Percentiles rank a stretch among this genome's conserved stretches.
phyloP scores from a whole-genome alignment of 1,140 invertebrate genomes.

The Probaryconus sp. region DNA sequence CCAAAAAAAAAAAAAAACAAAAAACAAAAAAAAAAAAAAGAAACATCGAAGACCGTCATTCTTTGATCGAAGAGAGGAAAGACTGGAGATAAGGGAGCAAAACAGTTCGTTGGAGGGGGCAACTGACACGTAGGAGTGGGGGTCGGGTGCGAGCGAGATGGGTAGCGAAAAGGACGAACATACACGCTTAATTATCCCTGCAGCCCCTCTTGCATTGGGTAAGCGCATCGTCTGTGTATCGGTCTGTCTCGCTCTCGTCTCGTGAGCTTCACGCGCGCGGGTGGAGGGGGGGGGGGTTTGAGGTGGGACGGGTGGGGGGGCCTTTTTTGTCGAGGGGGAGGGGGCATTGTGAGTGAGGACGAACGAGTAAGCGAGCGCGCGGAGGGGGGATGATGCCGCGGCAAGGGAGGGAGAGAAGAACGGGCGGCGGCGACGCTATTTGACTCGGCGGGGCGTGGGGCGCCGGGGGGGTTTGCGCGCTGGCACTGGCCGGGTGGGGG shows the following conservation, averaged over 20 bases:
- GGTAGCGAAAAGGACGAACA: slow-evolving; percentile 59
- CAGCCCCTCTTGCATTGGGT: slow-evolving; percentile 56
- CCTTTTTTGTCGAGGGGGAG: slow-evolving; percentile 17
- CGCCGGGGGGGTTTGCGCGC: too few species aligned
- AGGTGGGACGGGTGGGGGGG: slow-evolving; percentile 4
- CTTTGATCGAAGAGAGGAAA: slow-evolving; percentile 36
- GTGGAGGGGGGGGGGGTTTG: slow-evolving; percentile 28
- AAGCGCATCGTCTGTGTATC: slow-evolving; percentile 59
- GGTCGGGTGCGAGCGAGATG: neutral
- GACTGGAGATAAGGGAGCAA: slow-evolving; percentile 31
- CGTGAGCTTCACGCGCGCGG: slow-evolving; percentile 21
- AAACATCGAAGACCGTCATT: slow-evolving; percentile 18
- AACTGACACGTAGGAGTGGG: neutral
- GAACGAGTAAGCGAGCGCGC: neutral
- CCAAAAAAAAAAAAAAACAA: slow-evolving; percentile 29
- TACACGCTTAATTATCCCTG: slow-evolving; percentile 76
- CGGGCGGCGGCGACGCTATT: slow-evolving; percentile 45
- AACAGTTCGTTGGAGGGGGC: slow-evolving; percentile 4
- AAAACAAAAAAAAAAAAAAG: slow-evolving; percentile 9
- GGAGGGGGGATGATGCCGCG: slow-evolving; percentile 15
- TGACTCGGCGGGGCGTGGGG: slow-evolving; percentile 26
- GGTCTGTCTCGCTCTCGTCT: slow-evolving; percentile 51
- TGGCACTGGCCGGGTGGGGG: slow-evolving; percentile 15
- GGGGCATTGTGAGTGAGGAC: neutral
- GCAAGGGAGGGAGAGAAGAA: slow-evolving; percentile 20